A percentile compares a stretch with the other conserved stretches of the same genome.
Conservation (phyloP, 2,113 vertebrate genomes). For the Anarrhichthys ocellatus region DNA sequence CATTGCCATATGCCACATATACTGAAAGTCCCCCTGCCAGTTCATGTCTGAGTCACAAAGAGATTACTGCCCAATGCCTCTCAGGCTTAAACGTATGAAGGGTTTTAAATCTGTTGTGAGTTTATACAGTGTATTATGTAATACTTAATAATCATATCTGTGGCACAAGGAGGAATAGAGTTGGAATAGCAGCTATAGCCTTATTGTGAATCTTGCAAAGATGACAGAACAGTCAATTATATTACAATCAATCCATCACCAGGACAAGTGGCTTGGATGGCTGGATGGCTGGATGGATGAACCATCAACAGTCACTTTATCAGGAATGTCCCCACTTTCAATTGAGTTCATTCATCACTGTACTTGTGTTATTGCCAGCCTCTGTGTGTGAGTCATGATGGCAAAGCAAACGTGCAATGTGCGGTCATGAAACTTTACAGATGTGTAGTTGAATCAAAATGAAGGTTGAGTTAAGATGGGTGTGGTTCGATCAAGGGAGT, state of each 20-base stretch:
- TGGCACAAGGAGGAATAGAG: not conserved
- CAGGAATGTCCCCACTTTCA: not conserved
- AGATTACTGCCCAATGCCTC: slow-evolving; percentile 43
- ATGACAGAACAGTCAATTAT: not conserved
- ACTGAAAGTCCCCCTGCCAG: not conserved
- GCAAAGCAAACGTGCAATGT: too few species aligned
- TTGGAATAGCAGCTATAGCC: not conserved
- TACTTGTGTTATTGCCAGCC: not conserved
- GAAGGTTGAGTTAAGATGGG: too few species aligned
- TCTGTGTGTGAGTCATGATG: too few species aligned
- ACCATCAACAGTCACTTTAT: not conserved
- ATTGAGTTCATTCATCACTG: not conserved
- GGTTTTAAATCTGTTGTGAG: not conserved
- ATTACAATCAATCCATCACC: not conserved
- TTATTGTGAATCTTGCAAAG: not conserved
- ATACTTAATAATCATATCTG: not conserved
- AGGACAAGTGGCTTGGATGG: not conserved
- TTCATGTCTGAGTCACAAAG: slow-evolving; percentile 9
- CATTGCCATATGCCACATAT: not conserved
- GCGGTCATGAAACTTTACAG: too few species aligned
- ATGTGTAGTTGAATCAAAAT: too few species aligned
- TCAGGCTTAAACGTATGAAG: not conserved
- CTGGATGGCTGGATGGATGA: not conserved
- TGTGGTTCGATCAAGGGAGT: too few species aligned
- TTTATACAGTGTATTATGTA: not conserved